These are phyloP conservation scores for Bursaphelenchus okinawaensis DNA, from an alignment of 2,888 invertebrate species.

Conservation along the genomic window DNA sequence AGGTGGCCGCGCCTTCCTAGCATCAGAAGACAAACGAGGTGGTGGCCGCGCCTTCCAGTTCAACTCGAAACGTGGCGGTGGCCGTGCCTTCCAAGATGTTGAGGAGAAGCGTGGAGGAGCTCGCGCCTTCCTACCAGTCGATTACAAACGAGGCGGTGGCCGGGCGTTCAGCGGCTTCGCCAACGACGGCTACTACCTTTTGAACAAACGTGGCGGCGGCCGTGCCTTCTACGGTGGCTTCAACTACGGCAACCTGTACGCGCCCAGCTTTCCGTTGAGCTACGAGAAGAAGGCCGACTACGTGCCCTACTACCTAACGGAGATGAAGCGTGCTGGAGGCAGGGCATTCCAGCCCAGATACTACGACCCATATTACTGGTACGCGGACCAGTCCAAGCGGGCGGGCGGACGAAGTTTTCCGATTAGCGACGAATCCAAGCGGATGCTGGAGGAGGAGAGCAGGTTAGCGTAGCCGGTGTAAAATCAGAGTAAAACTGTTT, in stretches of 20 bases:
- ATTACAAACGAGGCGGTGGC: conserved; percentile 16
- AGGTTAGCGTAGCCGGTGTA: no score
- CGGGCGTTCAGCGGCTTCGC: conserved; percentile 5
- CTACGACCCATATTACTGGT: background rate
- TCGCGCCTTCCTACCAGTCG: conserved; percentile 11
- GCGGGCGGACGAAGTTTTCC: conserved; percentile 11
- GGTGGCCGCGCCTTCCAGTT: conserved; percentile 19
- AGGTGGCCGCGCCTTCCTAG: conserved; percentile 1
- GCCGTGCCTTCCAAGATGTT: conserved; percentile 10
- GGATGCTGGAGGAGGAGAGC: conserved; percentile 7
- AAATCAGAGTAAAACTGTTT: no score
- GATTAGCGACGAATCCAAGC: conserved; percentile 9
- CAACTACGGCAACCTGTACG: conserved; percentile 6
- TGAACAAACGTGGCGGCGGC: conserved; percentile 22
- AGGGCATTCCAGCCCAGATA: background rate
- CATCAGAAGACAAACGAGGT: conserved; percentile 17
- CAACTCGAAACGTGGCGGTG: conserved; percentile 13
- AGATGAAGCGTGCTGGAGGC: conserved; percentile 2
- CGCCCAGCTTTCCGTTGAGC: background rate
- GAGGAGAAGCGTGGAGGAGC: conserved; percentile 13
- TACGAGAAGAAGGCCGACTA: conserved; percentile 13
- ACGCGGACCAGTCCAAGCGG: conserved; percentile 6
- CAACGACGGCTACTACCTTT: background rate
- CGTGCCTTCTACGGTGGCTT: conserved; percentile 21
- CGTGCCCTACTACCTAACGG: conserved; percentile 7